Evolutionary conservation across 35 echinoderm and acorn worm species (phyloP).

Genomic region (Stichopus chloronotus): DNA sequence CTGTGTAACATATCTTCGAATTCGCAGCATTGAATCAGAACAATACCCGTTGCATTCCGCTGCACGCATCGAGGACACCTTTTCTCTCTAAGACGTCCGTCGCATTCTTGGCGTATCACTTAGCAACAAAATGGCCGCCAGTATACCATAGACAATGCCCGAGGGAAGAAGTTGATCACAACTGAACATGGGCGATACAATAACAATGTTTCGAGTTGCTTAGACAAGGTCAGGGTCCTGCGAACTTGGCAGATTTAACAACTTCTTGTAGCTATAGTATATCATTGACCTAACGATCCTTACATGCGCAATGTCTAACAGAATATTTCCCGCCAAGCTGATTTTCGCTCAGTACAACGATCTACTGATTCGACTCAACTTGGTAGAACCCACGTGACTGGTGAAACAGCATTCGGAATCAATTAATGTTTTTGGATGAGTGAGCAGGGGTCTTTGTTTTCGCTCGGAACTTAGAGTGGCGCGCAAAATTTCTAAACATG

Average conservation of each 20-base stretch:
- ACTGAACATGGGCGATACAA: neutral
- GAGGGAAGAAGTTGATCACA: neutral
- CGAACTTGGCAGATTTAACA: neutral
- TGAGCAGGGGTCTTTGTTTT: no score
- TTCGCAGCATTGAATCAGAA: neutral
- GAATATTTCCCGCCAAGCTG: no score
- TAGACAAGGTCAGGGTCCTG: neutral
- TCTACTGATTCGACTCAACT: no score
- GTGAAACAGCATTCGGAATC: no score
- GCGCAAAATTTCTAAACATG: no score
- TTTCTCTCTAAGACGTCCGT: neutral
- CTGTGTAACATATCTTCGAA: neutral
- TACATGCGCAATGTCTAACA: no score
- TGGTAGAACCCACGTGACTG: no score
- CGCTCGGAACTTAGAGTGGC: no score
- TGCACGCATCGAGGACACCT: neutral
- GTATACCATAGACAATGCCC: neutral
- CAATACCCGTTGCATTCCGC: neutral
- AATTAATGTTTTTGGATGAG: no score
- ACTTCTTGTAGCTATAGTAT: neutral
- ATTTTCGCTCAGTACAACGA: no score
- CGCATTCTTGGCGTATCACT: neutral
- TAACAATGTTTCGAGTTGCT: neutral
- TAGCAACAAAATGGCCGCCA: neutral
- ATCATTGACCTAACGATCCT: no score